Conservation (phyloP, 2,797 vertebrate genomes). For the Prunella strophiata region DNA sequence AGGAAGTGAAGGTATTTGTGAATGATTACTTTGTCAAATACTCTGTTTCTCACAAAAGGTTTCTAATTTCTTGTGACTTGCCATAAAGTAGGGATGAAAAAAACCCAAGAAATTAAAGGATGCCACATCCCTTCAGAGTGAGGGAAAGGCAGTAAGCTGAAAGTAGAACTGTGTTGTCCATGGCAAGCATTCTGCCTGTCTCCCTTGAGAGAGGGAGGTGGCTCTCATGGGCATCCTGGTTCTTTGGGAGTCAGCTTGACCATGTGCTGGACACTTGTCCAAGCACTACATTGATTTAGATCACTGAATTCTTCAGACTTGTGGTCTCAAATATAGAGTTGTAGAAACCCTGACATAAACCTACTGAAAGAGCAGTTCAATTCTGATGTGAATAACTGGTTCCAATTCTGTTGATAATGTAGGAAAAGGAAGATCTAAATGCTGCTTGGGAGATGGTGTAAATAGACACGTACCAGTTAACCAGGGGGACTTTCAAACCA, state of each 20-base stretch:
- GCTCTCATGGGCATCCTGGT: neutral
- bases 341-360: neutral
- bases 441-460: neutral
- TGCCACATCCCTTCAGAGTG: neutral
- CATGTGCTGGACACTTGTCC: neutral
- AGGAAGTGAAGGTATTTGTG: neutral
- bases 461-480: fast-evolving
- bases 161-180: neutral
- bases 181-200: fast-evolving
- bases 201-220: neutral
- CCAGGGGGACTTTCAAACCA: neutral
- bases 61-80: neutral
- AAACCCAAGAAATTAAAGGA: neutral
- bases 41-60: neutral
- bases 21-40: neutral
- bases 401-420: neutral
- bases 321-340: neutral
- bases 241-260: neutral
- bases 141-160: neutral
- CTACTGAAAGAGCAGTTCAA: neutral
- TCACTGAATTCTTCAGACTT: neutral
- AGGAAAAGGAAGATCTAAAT: neutral
- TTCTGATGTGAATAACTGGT: neutral
- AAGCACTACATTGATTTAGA: neutral
- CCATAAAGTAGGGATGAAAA: neutral